phyloP scores from a whole-genome alignment of 2,113 vertebrate genomes.

The Chloropsis hardwickii region DNA sequence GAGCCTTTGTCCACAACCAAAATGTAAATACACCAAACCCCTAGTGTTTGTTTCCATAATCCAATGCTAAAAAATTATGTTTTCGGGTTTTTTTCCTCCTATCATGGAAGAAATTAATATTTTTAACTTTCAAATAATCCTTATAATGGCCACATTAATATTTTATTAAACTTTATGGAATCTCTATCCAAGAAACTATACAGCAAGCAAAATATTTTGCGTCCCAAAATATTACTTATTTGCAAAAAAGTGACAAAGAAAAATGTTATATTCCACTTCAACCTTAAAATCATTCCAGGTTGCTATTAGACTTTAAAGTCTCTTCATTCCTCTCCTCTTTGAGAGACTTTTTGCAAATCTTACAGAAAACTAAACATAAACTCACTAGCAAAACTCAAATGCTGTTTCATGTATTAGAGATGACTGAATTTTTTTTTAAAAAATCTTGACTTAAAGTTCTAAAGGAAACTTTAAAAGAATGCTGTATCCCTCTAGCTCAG shows the following conservation, averaged over 20 bases:
- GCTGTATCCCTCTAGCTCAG: background rate
- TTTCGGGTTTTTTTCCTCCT: background rate
- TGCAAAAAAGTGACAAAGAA: background rate
- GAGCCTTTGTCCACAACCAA: background rate
- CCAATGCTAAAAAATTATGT: background rate
- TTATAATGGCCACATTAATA: background rate
- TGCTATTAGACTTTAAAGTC: background rate
- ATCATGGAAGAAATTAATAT: background rate
- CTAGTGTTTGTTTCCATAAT: background rate
- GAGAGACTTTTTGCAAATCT: background rate
- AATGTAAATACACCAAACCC: background rate
- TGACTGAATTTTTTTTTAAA: background rate
- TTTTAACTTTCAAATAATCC: background rate
- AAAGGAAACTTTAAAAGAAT: slow-evolving; percentile 32
- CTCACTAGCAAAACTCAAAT: background rate
- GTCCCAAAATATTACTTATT: background rate
- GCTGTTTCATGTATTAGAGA: slow-evolving; percentile 36
- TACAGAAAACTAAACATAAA: background rate
- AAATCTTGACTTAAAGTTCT: slow-evolving; percentile 28
- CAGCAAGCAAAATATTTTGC: background rate
- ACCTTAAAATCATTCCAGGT: background rate
- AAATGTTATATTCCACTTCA: background rate
- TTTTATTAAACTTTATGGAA: background rate
- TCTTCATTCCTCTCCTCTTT: background rate
- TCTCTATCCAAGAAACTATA: background rate